Evolutionary conservation across 2,797 vertebrate species (phyloP), one percentile per base, ranked within the genome.

Genomic region (Clangula hyemalis): DNA sequence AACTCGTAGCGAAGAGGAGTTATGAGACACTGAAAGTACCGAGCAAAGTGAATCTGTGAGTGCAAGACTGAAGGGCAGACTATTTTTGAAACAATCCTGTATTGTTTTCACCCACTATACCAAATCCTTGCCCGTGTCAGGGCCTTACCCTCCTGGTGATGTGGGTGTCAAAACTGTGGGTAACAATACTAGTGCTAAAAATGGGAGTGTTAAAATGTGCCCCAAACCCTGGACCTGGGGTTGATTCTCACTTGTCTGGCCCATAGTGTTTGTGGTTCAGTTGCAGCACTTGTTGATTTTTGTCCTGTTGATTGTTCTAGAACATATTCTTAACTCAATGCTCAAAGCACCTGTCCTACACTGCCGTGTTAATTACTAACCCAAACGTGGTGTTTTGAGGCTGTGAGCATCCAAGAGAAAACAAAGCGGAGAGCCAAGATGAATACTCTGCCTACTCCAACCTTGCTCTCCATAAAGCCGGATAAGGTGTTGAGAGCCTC

Each of bases 201-300:
- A 43, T 2, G 13, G 66, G 45, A 60, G 20, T 5, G 58, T 38
- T 70, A 71, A 54, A 70, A 58, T 0, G 0, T 10, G 39, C 15
- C 85, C 54, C 54, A 39, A 8, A 13, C 58, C 16, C 78, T 16
- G 58, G 2, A n/a, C 13, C 78, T 8, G 53, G 2, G 30, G 41
- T 10, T 41, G 68, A 71, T 66, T 13, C 39, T 56, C 14, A 9
- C 49, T 62, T 61, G 70, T 36, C 60, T 41, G 28, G 10, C 18
- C 38, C 16, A 7, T 1, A 14, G 32, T 0, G 3, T 0, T 5
- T 1, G 22, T 0, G 4, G 30, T 14, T 79, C 43, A 16, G 0
- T 8, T 2, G 0, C 41, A 43, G 22, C 0, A 0, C 39, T 19
- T 18, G 20, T 0, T 39, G 16, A 25, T 3, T 8, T 64, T 20